Evolutionary conservation across 2,113 vertebrate species (phyloP).

Genomic region (Lates calcarifer): DNA sequence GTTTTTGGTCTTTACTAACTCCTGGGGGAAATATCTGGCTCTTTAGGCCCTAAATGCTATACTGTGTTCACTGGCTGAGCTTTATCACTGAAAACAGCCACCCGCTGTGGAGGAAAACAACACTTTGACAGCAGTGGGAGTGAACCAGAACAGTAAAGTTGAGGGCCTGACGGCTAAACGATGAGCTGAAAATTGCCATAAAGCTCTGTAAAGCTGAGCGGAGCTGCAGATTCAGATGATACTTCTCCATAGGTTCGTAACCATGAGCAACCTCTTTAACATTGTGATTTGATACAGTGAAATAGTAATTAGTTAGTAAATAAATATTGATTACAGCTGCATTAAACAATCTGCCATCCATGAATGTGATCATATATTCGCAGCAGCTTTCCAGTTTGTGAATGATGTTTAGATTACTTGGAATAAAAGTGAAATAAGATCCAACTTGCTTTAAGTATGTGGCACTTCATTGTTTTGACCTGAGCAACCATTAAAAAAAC

Average conservation of each 20-base stretch:
- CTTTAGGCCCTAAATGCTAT: background rate
- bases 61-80: background rate
- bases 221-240: background rate
- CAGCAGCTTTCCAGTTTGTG: background rate
- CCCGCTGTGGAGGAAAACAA: background rate
- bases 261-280: background rate
- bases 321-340: background rate
- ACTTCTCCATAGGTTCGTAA: background rate
- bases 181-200: background rate
- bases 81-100: background rate
- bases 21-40: background rate
- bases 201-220: background rate
- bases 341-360: background rate
- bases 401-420: background rate
- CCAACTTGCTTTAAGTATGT: background rate
- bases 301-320: too few relatives aligned
- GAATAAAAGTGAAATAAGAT: conserved; percentile 1
- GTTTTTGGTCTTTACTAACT: background rate
- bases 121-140: background rate
- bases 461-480: conserved; percentile 14
- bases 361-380: background rate
- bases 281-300: background rate
- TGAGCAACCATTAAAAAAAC: background rate
- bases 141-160: background rate
- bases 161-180: background rate